phyloP scores from a whole-genome alignment of 2,113 vertebrate genomes.

The Taurulus bubalis region DNA sequence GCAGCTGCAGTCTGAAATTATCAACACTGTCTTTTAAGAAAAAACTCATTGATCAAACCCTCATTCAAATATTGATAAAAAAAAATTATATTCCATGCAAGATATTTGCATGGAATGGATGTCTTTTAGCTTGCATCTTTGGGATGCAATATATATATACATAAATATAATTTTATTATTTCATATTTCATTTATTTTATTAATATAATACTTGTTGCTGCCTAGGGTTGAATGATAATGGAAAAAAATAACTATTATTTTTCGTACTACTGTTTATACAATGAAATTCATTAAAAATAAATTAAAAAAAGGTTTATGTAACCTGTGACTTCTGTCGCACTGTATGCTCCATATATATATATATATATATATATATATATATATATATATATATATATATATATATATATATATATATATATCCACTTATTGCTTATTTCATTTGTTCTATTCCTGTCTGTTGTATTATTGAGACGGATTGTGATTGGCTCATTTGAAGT shows the following conservation, averaged over 20 bases:
- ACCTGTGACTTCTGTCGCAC: neutral
- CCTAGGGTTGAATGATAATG: neutral
- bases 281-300: neutral
- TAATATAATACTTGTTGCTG: neutral
- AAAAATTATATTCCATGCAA: too few relatives aligned
- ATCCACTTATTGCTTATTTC: neutral
- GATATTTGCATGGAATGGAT: neutral
- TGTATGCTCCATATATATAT: too few relatives aligned
- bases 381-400: too few relatives aligned
- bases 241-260: neutral
- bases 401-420: too few relatives aligned
- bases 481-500: neutral
- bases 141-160: neutral
- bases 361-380: too few relatives aligned
- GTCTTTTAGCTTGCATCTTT: neutral
- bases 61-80: slow-evolving; percentile 9
- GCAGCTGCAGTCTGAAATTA: neutral
- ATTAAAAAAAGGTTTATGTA: neutral
- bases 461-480: neutral
- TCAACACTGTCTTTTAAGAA: slow-evolving; percentile 13
- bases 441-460: neutral
- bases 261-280: neutral
- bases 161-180: neutral
- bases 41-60: slow-evolving; percentile 7
- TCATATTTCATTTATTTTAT: neutral